Conservation (phyloP, 1,140 invertebrate genomes). For the Trichomalopsis sarcophagae region DNA sequence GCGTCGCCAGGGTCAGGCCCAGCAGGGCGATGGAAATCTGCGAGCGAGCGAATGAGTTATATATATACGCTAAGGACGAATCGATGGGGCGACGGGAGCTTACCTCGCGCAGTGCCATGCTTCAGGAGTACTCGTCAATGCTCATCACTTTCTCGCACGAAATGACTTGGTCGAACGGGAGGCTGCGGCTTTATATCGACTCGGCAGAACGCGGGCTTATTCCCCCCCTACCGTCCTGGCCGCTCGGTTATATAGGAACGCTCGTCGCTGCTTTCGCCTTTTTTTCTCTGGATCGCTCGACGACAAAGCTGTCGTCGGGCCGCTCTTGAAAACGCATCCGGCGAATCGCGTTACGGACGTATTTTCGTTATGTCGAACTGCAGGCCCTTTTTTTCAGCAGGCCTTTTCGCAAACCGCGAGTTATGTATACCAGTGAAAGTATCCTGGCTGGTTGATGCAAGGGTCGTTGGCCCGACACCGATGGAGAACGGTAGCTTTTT, state of each 20-base stretch:
- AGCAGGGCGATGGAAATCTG: constrained; percentile 56
- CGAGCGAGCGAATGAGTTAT: background rate
- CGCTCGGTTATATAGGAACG: background rate
- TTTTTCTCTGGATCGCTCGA: background rate
- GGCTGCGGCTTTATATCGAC: constrained; percentile 43
- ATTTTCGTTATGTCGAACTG: too few relatives aligned
- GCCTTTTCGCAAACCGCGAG: too few relatives aligned
- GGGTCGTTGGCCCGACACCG: constrained; percentile 63
- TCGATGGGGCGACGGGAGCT: background rate
- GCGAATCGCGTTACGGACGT: background rate
- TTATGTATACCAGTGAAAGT: constrained; percentile 4
- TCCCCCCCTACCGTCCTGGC: background rate
- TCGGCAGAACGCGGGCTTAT: constrained; percentile 13
- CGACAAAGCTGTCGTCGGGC: too few relatives aligned
- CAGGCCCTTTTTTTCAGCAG: too few relatives aligned
- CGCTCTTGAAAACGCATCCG: background rate
- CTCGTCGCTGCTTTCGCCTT: background rate
- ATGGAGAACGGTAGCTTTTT: constrained; percentile 40
- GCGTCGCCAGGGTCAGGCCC: constrained; percentile 24
- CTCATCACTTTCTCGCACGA: constrained; percentile 47
- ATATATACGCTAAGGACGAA: too few relatives aligned
- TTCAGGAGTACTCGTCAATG: constrained; percentile 5
- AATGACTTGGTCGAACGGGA: constrained; percentile 6
- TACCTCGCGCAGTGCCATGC: constrained; percentile 43
- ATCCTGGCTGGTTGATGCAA: background rate